These are phyloP conservation scores for Lasioglossum calceatum DNA, from an alignment of 2,888 invertebrate species.

Conservation along the genomic window DNA sequence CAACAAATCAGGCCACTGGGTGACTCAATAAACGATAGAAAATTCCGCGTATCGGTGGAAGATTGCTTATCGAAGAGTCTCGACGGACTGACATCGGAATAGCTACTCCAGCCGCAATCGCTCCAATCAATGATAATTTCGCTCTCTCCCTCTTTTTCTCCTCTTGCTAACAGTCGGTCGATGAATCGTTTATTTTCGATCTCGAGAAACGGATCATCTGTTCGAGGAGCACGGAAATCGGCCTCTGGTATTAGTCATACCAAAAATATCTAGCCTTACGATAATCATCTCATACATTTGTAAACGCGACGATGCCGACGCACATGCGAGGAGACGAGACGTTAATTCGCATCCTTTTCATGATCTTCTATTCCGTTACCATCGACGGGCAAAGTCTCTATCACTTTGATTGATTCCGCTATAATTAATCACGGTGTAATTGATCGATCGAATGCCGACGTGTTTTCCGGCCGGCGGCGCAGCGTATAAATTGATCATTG, in stretches of 20 bases:
- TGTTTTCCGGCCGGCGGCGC: neutral
- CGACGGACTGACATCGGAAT: neutral
- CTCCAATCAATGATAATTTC: neutral
- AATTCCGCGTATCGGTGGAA: neutral
- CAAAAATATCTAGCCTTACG: neutral
- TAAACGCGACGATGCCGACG: neutral
- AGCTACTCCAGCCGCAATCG: neutral
- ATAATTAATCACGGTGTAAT: neutral
- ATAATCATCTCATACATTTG: neutral
- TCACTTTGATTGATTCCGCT: neutral
- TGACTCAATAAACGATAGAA: neutral
- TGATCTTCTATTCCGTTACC: neutral
- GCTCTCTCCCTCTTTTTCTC: neutral
- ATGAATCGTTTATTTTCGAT: slow-evolving; percentile 1
- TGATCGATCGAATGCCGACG: neutral
- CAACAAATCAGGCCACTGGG: neutral
- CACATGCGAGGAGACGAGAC: neutral
- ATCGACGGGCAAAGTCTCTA: neutral
- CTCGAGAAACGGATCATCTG: neutral
- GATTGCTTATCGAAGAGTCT: neutral
- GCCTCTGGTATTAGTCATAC: neutral
- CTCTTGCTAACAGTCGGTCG: neutral
- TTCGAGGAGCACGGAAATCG: neutral
- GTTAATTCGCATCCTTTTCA: slow-evolving; percentile 3
- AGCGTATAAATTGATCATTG: neutral